Evolutionary conservation across 2,113 vertebrate species (phyloP).

Genomic region (Leiothrix lutea): DNA sequence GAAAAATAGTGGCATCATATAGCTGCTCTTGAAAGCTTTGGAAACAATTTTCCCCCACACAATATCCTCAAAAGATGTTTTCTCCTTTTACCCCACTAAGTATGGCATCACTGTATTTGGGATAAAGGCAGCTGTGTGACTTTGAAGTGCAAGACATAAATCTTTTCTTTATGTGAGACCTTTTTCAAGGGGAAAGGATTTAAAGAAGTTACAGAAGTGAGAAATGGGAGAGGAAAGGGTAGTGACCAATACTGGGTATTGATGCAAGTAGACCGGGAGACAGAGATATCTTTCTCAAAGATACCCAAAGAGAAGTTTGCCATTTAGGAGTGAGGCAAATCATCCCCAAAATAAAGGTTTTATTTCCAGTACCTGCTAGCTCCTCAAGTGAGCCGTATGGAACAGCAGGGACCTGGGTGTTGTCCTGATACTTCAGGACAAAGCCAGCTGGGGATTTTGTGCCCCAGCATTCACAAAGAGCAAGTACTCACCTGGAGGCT

Average conservation of each 20-base stretch:
- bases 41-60: background rate
- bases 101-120: background rate
- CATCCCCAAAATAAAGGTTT: background rate
- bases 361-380: background rate
- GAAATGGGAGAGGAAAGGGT: background rate
- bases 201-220: background rate
- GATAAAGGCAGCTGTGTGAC: background rate
- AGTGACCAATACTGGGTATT: background rate
- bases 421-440: background rate
- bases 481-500: constrained; percentile 41
- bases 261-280: background rate
- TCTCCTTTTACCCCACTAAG: background rate
- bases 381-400: background rate
- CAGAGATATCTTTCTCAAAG: background rate
- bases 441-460: background rate
- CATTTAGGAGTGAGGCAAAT: background rate
- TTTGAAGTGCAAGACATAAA: background rate
- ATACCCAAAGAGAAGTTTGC: background rate
- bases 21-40: background rate
- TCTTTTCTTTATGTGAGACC: background rate
- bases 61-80: background rate
- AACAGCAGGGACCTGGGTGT: background rate
- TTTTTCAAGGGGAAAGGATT: background rate
- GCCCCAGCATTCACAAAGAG: background rate
- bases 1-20: background rate